These are phyloP conservation scores for Trachops cirrhosus DNA, from an alignment of 2,797 vertebrate genomes.

Conservation along the genomic window DNA sequence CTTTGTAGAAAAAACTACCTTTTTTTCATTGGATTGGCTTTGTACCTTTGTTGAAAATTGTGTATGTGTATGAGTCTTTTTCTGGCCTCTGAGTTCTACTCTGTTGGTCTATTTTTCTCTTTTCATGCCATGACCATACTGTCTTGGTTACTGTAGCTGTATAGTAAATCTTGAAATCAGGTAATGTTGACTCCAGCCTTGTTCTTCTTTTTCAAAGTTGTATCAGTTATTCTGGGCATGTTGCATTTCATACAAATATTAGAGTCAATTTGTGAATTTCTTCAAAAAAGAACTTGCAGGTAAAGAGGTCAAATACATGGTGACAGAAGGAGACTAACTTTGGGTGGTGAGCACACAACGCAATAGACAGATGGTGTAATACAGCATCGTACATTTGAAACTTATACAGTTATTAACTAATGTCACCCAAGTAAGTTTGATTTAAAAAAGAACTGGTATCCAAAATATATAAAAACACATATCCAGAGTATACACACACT, in stretches of 20 bases:
- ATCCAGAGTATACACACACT: neutral
- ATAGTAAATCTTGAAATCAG: neutral
- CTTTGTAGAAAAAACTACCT: neutral
- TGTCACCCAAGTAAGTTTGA: neutral
- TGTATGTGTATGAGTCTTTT: neutral
- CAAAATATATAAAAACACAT: neutral
- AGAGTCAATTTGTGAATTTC: neutral
- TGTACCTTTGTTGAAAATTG: neutral
- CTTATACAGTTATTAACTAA: neutral
- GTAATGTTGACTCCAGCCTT: neutral
- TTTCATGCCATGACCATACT: neutral
- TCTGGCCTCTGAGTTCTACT: neutral
- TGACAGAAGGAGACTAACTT: neutral
- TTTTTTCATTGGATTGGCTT: neutral
- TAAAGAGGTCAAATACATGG: neutral
- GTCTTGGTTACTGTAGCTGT: neutral
- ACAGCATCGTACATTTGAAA: neutral
- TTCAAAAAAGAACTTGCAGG: neutral
- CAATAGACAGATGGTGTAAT: neutral
- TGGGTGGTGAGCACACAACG: neutral
- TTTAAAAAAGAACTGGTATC: neutral
- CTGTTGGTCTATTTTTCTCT: neutral
- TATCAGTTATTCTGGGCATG: neutral
- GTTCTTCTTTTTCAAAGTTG: neutral
- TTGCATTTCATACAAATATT: neutral